phyloP scores from a whole-genome alignment of 2,113 vertebrate genomes.

The Entomyzon cyanotis region DNA sequence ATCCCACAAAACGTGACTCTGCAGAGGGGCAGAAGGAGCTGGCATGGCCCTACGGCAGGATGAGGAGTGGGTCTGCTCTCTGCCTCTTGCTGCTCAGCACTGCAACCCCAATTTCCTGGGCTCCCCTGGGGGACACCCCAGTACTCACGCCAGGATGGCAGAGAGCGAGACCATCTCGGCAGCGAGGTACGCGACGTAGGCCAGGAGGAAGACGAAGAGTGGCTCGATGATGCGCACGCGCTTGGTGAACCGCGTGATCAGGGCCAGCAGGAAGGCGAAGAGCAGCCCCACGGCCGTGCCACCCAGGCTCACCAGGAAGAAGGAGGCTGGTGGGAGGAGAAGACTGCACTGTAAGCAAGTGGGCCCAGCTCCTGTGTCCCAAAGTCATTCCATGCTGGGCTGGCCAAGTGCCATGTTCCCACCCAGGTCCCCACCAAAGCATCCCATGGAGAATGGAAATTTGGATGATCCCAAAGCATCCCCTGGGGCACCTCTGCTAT shows the following conservation, averaged over 20 bases:
- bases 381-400: rapidly evolving
- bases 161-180: conserved; percentile 95
- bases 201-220: conserved; percentile 91
- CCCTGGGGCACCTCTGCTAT: neutral
- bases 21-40: neutral
- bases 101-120: neutral
- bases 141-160: conserved; percentile 93
- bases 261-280: conserved; percentile 90
- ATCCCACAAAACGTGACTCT: conserved; percentile 96
- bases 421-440: neutral
- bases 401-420: neutral
- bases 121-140: rapidly evolving
- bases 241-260: conserved; percentile 95
- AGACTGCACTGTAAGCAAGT: neutral
- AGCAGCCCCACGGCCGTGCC: conserved; percentile 91
- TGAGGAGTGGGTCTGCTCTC: neutral
- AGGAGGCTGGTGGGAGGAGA: conserved; percentile 83
- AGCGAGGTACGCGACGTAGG: conserved; percentile 93
- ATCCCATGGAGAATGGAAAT: neutral
- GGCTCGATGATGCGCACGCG: conserved; percentile 97
- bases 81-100: neutral
- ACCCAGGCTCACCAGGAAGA: conserved; percentile 93
- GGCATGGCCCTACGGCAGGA: neutral
- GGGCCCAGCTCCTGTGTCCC: neutral
- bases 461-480: neutral